Evolutionary conservation across 2,113 vertebrate species (phyloP).

Genomic region (Delphinus delphis): DNA sequence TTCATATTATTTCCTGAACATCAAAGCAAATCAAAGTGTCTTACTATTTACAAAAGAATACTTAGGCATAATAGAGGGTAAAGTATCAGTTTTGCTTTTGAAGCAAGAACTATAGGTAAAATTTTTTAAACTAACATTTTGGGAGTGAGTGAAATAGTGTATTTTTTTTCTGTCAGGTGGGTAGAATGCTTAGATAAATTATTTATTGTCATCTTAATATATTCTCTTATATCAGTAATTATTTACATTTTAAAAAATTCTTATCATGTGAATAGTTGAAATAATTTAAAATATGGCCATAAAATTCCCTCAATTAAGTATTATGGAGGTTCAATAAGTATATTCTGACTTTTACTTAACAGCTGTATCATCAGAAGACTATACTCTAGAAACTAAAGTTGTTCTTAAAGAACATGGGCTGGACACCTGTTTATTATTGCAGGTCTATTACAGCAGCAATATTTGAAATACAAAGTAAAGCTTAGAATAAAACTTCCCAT

Average conservation of each 20-base stretch:
- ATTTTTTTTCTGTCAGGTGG: not conserved
- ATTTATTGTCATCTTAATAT: not conserved
- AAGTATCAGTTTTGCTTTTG: not conserved
- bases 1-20: not conserved
- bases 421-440: not conserved
- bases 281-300: not conserved
- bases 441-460: not conserved
- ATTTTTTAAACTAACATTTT: slow-evolving; percentile 17
- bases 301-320: not conserved
- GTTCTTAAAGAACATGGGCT: not conserved
- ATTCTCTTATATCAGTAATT: not conserved
- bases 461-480: not conserved
- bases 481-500: not conserved
- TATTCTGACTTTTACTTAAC: not conserved
- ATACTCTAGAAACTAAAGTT: not conserved
- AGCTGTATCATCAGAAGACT: not conserved
- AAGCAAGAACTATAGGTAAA: not conserved
- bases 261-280: not conserved
- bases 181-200: not conserved
- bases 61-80: not conserved
- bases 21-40: not conserved
- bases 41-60: not conserved
- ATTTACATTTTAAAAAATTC: not conserved
- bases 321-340: not conserved
- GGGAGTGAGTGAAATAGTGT: not conserved